phyloP scores from a whole-genome alignment of 2,113 vertebrate genomes.

The Numenius arquata region DNA sequence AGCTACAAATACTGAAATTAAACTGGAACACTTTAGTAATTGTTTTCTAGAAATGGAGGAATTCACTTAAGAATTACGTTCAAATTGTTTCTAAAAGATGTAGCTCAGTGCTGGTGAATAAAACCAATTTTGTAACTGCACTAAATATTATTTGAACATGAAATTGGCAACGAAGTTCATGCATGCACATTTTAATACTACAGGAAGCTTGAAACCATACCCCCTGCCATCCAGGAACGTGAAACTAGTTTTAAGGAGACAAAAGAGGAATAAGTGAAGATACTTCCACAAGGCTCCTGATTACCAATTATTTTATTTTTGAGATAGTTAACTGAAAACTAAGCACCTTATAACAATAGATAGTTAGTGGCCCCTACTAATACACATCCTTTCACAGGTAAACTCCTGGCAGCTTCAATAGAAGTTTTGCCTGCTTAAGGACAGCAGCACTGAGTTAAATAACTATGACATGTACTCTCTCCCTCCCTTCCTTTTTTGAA shows the following conservation, averaged over 20 bases:
- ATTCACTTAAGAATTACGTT: not conserved
- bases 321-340: slow-evolving; percentile 19
- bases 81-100: slow-evolving; percentile 1
- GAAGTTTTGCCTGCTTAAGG: slow-evolving; percentile 21
- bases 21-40: not conserved
- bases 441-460: not conserved
- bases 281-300: slow-evolving; percentile 49
- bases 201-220: slow-evolving; percentile 93
- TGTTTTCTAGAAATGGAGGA: not conserved
- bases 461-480: not conserved
- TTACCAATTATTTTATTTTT: slow-evolving; percentile 48
- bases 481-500: not conserved
- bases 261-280: slow-evolving; percentile 86
- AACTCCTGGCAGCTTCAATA: not conserved
- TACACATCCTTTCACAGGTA: not conserved
- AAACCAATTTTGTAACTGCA: slow-evolving; percentile 36
- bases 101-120: slow-evolving; percentile 34
- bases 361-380: not conserved
- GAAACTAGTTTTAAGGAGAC: slow-evolving; percentile 93
- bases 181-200: slow-evolving; percentile 76
- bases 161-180: slow-evolving; percentile 69
- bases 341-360: not conserved
- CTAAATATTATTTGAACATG: slow-evolving; percentile 45
- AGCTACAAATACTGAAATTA: not conserved
- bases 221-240: slow-evolving; percentile 98